These are phyloP conservation scores for Drosophila kepulauana DNA, from an alignment of 1,140 invertebrate species.

Conservation along the genomic window DNA sequence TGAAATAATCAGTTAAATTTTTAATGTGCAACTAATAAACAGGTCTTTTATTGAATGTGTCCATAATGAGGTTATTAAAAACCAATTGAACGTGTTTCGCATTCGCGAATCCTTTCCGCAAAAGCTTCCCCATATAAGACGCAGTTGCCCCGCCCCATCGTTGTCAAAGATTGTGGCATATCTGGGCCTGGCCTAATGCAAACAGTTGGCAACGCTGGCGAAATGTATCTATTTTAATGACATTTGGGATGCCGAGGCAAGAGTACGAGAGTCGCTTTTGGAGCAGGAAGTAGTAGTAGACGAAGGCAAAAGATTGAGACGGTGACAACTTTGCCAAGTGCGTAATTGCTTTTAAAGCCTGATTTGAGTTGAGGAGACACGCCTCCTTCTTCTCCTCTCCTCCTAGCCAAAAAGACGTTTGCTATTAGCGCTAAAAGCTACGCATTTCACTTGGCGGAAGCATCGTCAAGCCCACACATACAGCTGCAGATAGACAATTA, in stretches of 20 bases:
- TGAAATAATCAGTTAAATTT: not conserved
- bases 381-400: not conserved
- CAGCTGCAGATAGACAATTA: slow-evolving; percentile 4
- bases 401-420: slow-evolving; percentile 32
- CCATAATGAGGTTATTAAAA: not conserved
- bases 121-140: not conserved
- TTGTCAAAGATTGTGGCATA: slow-evolving; percentile 8
- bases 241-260: slow-evolving; percentile 24
- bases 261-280: slow-evolving; percentile 13
- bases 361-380: slow-evolving; percentile 10
- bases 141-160: not conserved
- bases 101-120: not conserved
- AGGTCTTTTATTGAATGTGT: not conserved
- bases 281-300: slow-evolving; percentile 28
- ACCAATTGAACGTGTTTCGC: not conserved
- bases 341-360: slow-evolving; percentile 25
- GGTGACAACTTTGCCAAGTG: slow-evolving; percentile 24
- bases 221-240: slow-evolving; percentile 25
- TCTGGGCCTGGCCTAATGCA: slow-evolving; percentile 22
- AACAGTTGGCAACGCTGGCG: slow-evolving; percentile 5
- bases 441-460: slow-evolving; percentile 58
- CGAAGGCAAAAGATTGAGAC: not conserved
- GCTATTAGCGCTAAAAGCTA: slow-evolving; percentile 68
- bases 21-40: not conserved
- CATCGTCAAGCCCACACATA: slow-evolving; percentile 44